Evolutionary conservation across 2,113 vertebrate genomes (phyloP).

Genomic region (Bufo bufo): DNA sequence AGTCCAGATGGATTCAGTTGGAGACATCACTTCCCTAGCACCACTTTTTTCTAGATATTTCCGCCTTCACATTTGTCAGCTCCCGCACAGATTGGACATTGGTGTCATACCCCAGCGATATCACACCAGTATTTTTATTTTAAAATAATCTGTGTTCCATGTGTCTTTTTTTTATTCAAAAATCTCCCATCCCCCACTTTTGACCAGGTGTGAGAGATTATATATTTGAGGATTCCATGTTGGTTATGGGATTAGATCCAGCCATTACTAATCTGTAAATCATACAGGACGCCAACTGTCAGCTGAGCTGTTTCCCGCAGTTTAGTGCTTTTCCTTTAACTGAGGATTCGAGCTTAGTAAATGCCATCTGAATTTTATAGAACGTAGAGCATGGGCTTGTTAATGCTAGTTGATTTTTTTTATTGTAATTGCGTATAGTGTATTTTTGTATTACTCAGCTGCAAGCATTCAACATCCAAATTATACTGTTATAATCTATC

Average conservation of each 20-base stretch:
- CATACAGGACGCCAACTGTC: not conserved
- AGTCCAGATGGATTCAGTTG: no score
- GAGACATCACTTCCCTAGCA: no score
- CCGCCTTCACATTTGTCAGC: no score
- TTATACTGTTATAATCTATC: no score
- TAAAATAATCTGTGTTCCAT: no score
- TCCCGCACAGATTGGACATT: no score
- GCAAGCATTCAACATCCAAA: no score
- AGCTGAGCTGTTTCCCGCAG: not conserved
- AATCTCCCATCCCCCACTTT: not conserved
- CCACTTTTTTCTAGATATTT: no score
- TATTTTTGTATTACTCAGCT: no score
- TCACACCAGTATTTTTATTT: no score
- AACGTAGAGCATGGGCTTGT: not conserved
- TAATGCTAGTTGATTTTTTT: not conserved
- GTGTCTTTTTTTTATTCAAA: not conserved
- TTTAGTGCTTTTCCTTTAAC: not conserved
- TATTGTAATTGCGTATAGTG: not conserved
- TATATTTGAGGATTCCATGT: not conserved
- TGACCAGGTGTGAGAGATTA: not conserved
- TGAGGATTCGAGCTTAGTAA: no score
- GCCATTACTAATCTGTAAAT: slow-evolving; percentile 12
- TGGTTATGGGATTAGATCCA: not conserved
- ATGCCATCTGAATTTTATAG: not conserved
- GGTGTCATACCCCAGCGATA: no score